Conservation (phyloP, 2,113 vertebrate species). For the Pterocles gutturalis region DNA sequence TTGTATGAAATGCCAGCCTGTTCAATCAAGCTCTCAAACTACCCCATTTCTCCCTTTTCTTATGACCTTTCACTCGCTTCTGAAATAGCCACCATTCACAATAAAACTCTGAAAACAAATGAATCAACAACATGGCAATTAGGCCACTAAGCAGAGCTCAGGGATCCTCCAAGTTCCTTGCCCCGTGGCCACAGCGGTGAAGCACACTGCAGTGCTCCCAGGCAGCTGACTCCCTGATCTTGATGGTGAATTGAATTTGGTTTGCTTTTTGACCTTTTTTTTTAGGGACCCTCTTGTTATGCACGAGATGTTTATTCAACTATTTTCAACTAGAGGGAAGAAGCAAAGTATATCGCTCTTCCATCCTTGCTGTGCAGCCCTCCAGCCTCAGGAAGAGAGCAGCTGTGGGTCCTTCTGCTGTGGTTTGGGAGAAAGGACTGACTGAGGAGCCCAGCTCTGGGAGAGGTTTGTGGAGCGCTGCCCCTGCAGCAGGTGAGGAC, state of each 20-base stretch:
- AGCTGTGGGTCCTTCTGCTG: background rate
- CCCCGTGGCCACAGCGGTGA: background rate
- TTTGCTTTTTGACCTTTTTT: background rate
- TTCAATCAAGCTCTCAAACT: background rate
- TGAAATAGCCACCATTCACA: background rate
- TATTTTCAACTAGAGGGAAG: background rate
- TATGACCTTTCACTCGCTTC: background rate
- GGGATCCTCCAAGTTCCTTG: too few species aligned
- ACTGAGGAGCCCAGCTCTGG: background rate
- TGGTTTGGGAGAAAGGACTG: background rate
- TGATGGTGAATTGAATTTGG: accelerated
- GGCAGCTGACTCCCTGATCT: background rate
- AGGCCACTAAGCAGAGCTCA: background rate
- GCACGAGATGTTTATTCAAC: background rate
- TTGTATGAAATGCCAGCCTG: background rate
- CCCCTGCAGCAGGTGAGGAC: background rate
- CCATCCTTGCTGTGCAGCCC: background rate
- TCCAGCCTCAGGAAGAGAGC: background rate
- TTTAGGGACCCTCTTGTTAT: background rate
- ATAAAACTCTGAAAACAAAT: background rate
- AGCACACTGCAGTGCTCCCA: accelerated
- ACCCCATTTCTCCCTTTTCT: background rate
- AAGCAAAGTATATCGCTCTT: background rate
- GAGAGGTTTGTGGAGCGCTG: background rate
- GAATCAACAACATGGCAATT: background rate